phyloP scores from a whole-genome alignment of 1,140 invertebrate species.

The Parasteatoda tepidariorum region DNA sequence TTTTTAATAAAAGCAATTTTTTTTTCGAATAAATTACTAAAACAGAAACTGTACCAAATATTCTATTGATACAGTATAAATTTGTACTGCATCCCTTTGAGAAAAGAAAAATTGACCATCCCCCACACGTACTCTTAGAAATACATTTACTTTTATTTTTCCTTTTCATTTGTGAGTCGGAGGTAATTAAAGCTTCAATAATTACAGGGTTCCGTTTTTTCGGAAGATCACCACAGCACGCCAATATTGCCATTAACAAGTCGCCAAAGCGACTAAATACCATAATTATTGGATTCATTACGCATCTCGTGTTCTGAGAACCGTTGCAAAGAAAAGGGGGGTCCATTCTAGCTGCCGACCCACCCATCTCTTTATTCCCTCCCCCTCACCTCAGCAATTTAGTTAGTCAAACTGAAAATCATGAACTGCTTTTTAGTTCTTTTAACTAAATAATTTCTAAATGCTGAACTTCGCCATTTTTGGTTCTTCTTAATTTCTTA shows the following conservation, averaged over 20 bases:
- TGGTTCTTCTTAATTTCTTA: no score
- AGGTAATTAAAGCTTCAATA: conserved; percentile 58
- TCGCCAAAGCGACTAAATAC: conserved; percentile 58
- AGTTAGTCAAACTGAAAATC: conserved; percentile 33
- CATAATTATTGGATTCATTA: conserved; percentile 57
- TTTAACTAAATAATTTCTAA: neutral
- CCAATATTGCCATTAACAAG: conserved; percentile 52
- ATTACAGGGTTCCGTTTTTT: conserved; percentile 33
- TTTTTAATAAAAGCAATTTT: no score
- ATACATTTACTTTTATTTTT: conserved; percentile 38
- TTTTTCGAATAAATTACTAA: no score
- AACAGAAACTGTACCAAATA: no score
- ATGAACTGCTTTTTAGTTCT: neutral
- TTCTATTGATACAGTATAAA: no score
- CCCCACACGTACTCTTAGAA: neutral
- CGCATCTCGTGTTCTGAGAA: conserved; percentile 44
- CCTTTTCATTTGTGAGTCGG: conserved; percentile 23
- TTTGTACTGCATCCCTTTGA: neutral
- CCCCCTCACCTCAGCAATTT: neutral
- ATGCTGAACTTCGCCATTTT: conserved; percentile 8
- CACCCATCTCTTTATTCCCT: neutral
- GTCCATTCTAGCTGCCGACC: neutral
- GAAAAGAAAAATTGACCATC: neutral
- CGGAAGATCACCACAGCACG: conserved; percentile 17
- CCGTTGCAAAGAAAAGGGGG: neutral